Conservation (phyloP, 2,797 vertebrate genomes). For the Sebastes paucispinis region DNA sequence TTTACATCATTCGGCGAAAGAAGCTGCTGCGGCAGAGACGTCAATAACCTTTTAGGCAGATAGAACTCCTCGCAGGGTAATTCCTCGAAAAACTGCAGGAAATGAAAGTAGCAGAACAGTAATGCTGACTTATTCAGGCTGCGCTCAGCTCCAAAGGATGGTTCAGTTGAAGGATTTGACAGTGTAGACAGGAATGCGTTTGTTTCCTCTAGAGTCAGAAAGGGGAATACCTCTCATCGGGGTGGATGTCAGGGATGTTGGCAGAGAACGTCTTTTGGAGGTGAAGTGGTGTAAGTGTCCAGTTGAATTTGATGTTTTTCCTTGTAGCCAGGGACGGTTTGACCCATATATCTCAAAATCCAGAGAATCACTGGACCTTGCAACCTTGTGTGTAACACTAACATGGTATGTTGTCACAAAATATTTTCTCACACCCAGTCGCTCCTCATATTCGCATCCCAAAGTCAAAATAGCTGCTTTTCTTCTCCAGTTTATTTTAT, state of each 20-base stretch:
- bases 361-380: background rate
- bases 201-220: background rate
- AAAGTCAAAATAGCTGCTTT: background rate
- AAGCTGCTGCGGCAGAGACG: background rate
- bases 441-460: background rate
- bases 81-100: conserved; percentile 42
- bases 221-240: background rate
- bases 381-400: background rate
- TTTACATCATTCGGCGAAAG: conserved; percentile 20
- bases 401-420: background rate
- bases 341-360: background rate
- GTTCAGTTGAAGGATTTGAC: conserved; percentile 5
- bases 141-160: background rate
- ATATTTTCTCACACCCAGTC: background rate
- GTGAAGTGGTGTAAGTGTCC: background rate
- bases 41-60: conserved; percentile 27
- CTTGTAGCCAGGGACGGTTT: background rate
- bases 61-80: background rate
- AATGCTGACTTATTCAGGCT: conserved; percentile 4
- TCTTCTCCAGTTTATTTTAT: background rate
- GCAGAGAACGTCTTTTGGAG: background rate
- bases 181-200: background rate
- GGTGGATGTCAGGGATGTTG: background rate
- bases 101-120: conserved; percentile 24
- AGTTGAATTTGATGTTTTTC: background rate